Base-by-base conservation (phyloP, 2,888 invertebrate genomes). In the Drosophila barbarae region DNA sequence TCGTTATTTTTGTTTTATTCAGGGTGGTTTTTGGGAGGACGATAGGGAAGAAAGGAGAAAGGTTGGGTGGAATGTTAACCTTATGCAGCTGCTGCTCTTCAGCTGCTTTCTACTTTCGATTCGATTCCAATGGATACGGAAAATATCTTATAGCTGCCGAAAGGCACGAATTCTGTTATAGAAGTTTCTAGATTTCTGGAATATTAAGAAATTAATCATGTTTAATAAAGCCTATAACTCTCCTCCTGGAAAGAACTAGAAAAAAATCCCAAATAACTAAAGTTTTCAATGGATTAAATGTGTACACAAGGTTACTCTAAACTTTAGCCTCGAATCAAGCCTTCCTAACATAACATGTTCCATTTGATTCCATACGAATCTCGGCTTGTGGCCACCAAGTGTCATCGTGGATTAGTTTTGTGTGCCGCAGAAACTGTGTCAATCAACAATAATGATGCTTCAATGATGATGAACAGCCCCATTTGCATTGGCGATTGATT, bases 381-480 rank as follows among this genome's bases (percentile, higher is more conserved):
- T 5, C 54, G 42, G 34, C 58, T 28, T 42, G 32, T 59, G 58
- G 28, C 52, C 44, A 39, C 47, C 61, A 50, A 44, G 30, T 59
- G 60, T 39, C 51, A 51, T 46, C 39, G 51, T 32, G 42, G 55
- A 55, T 56, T 66, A 47, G 66, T 65, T 66, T 65, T 51, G 56
- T 63, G 50, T 50, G 61, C 47, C 54, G 54, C 54, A 35, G 46
- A 66, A 67, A 59, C 52, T 68, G 69, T 68, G 67, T 50, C 67
- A 68, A 38, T 68, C 59, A 52, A 70, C 64, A 69, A 69, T 57
- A 38, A 53, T 49, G 49, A 47, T 30, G 46, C 32, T 58, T 44
- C 55, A 42, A 61, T 47, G 21, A 49, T 60, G 61, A 34, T 49
- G 49, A 66, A 46, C 32, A 34, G 35, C 50, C 61, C 51, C 69